Percentiles rank a stretch among this genome's conserved stretches.
Evolutionary conservation across 2,113 vertebrate species (phyloP).

Genomic region (Hymenochirus boettgeri): DNA sequence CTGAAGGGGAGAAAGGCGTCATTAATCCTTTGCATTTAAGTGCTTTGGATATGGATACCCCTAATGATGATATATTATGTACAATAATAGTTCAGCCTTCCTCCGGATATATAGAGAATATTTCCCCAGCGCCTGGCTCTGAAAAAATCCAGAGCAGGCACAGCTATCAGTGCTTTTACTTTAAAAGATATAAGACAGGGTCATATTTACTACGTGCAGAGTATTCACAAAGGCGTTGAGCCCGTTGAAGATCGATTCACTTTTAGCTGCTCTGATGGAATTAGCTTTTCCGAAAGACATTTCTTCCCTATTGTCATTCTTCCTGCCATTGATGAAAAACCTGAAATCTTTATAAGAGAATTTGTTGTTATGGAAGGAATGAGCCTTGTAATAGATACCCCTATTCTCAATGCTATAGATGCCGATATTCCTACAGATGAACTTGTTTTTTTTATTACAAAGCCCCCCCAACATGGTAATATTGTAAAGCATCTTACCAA

Average conservation of each 20-base stretch:
- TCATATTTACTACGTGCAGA: constrained; percentile 92
- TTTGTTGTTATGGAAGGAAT: constrained; percentile 97
- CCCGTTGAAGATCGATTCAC: constrained; percentile 89
- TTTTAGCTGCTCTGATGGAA: constrained; percentile 91
- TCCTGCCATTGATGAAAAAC: constrained; percentile 85
- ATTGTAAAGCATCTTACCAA: constrained; percentile 82
- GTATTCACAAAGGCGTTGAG: constrained; percentile 85
- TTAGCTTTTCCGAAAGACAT: constrained; percentile 84
- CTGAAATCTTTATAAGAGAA: constrained; percentile 84
- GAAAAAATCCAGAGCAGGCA: constrained; percentile 90
- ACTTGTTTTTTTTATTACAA: constrained; percentile 75
- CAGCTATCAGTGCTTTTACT: constrained; percentile 85
- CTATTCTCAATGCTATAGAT: constrained; percentile 84
- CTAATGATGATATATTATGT: constrained; percentile 82
- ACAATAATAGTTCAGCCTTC: constrained; percentile 84
- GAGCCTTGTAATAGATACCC: constrained; percentile 87
- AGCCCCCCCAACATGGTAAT: constrained; percentile 76
- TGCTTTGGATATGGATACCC: constrained; percentile 77
- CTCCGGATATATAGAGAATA: constrained; percentile 89
- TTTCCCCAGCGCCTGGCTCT: constrained; percentile 89
- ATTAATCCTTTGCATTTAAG: constrained; percentile 73
- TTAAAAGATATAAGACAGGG: constrained; percentile 81
- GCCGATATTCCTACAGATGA: constrained; percentile 75
- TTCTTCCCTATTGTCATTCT: constrained; percentile 83
- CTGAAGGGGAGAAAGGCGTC: constrained; percentile 74